A percentile compares a stretch with the other conserved stretches of the same genome.
Evolutionary conservation across 2,888 invertebrate species (phyloP).

Genomic region (Drosophila tripunctata): DNA sequence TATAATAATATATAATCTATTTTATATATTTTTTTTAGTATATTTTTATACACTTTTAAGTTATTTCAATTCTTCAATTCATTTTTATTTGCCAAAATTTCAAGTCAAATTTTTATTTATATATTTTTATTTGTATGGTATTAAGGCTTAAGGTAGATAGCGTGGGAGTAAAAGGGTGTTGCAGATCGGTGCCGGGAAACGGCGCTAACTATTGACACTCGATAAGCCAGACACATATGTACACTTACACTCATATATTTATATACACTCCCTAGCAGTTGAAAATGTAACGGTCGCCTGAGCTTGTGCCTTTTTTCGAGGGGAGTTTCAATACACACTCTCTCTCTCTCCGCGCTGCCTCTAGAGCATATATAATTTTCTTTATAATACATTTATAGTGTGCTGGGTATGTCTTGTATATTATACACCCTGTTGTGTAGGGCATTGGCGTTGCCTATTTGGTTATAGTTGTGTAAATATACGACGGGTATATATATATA

Average conservation of each 20-base stretch:
- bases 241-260: neutral
- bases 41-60: neutral
- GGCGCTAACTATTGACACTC: slow-evolving; percentile 36
- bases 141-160: neutral
- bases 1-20: no score
- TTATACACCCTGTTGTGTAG: neutral
- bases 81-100: neutral
- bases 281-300: slow-evolving; percentile 69
- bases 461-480: slow-evolving; percentile 14
- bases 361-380: slow-evolving; percentile 3
- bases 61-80: neutral
- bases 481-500: slow-evolving; percentile 19
- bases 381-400: no score
- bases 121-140: neutral
- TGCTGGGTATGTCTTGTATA: no score
- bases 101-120: neutral
- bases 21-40: no score
- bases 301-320: slow-evolving; percentile 5
- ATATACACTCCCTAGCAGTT: neutral
- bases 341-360: neutral
- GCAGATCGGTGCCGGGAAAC: neutral
- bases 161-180: neutral
- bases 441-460: slow-evolving; percentile 31
- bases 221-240: slow-evolving; percentile 38
- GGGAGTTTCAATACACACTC: slow-evolving; percentile 27